These are phyloP conservation scores for Uromys caudimaculatus DNA, from an alignment of 2,797 vertebrate genomes.

Conservation along the genomic window DNA sequence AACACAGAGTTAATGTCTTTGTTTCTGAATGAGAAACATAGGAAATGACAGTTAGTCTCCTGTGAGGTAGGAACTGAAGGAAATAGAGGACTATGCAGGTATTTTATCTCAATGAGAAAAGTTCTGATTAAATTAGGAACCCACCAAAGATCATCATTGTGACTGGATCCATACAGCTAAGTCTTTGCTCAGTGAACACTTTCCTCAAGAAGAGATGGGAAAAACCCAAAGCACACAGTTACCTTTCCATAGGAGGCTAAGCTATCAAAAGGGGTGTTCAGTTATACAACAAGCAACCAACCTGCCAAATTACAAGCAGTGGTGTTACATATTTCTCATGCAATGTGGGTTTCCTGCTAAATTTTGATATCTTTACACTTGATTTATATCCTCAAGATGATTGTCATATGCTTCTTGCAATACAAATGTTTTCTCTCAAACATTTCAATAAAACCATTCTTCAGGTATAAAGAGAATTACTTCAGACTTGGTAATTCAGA, in stretches of 20 bases:
- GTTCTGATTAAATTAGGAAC: slow-evolving; percentile 43
- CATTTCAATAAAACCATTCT: slow-evolving; percentile 76
- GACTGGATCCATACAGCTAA: slow-evolving; percentile 47
- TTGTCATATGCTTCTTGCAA: slow-evolving; percentile 82
- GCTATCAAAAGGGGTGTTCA: slow-evolving; percentile 75
- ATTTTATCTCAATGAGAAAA: slow-evolving; percentile 56
- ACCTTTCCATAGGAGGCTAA: slow-evolving; percentile 69
- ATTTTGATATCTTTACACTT: slow-evolving; percentile 85
- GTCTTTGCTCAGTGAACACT: slow-evolving; percentile 16
- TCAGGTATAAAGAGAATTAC: slow-evolving; percentile 77
- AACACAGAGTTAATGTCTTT: slow-evolving; percentile 80
- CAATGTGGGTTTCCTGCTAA: slow-evolving; percentile 84
- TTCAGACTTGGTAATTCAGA: slow-evolving; percentile 82
- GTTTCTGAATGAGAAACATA: slow-evolving; percentile 78
- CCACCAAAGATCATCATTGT: slow-evolving; percentile 52
- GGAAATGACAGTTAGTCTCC: slow-evolving; percentile 61
- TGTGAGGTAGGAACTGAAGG: slow-evolving; percentile 46
- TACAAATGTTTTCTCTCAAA: slow-evolving; percentile 80
- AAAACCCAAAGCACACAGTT: slow-evolving; percentile 73
- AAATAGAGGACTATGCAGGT: not conserved
- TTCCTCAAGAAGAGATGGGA: slow-evolving; percentile 46
- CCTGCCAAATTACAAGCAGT: slow-evolving; percentile 80
- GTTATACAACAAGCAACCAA: slow-evolving; percentile 61
- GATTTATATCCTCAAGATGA: slow-evolving; percentile 85
- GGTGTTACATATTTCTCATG: slow-evolving; percentile 81